phyloP scores from a whole-genome alignment of 2,888 invertebrate species.

The Acleris sparsana region DNA sequence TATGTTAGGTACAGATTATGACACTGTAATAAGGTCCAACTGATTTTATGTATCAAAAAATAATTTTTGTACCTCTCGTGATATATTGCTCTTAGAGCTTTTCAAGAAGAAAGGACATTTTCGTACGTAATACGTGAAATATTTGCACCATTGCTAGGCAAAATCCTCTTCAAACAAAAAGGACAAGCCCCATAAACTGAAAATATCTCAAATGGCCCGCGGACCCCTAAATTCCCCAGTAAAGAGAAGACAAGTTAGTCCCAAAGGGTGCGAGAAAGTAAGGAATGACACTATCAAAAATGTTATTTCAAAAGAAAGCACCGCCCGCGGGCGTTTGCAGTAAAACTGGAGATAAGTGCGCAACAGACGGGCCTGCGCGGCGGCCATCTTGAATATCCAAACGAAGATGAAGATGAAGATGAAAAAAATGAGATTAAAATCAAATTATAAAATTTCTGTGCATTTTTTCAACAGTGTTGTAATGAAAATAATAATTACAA shows the following conservation, averaged over 20 bases:
- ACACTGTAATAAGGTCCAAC: no score
- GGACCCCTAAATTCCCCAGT: conserved; percentile 43
- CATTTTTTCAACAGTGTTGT: no score
- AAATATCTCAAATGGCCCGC: background rate
- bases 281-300: conserved; percentile 56
- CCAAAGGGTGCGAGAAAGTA: conserved; percentile 34
- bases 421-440: no score
- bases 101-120: no score
- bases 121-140: background rate
- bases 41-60: no score
- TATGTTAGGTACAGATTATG: no score
- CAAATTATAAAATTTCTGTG: no score
- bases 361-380: conserved; percentile 7
- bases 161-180: background rate
- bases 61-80: no score
- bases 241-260: conserved; percentile 41
- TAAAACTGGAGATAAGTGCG: conserved; percentile 23
- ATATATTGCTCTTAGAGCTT: no score
- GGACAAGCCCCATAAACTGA: background rate
- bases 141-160: background rate
- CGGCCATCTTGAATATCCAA: background rate
- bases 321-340: conserved; percentile 38
- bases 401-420: no score
- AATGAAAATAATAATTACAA: no score
- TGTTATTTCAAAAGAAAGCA: conserved; percentile 52